Percentiles rank a stretch among this genome's conserved stretches.
Conservation (phyloP, 2,113 vertebrate genomes). For the Oenanthe oenanthe region DNA sequence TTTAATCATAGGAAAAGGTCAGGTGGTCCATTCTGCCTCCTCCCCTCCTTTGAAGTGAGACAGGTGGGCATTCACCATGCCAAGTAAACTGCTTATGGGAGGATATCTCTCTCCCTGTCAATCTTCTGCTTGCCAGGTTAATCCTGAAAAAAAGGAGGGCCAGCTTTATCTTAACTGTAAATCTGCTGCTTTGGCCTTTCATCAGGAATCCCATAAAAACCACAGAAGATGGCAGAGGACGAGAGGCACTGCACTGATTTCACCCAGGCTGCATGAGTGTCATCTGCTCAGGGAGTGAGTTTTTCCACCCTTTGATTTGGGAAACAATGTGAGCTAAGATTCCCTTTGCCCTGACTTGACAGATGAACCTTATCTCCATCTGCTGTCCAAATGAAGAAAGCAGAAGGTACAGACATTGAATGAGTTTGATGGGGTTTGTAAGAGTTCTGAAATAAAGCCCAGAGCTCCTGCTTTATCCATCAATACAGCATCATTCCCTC, state of each 20-base stretch:
- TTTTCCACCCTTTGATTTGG: not conserved
- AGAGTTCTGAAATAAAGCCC: not conserved
- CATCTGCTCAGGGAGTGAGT: not conserved
- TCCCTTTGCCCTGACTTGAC: not conserved
- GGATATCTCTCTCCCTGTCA: not conserved
- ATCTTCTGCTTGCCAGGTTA: not conserved
- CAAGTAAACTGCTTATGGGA: slow-evolving; percentile 3
- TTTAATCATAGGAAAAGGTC: slow-evolving; percentile 46
- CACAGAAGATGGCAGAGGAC: not conserved
- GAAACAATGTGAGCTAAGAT: not conserved
- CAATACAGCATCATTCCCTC: not conserved
- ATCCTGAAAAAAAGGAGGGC: not conserved
- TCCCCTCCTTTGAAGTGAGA: slow-evolving; percentile 31
- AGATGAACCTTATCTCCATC: not conserved
- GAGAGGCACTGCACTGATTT: not conserved
- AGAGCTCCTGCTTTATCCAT: not conserved
- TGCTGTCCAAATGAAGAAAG: not conserved
- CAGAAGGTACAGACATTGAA: not conserved
- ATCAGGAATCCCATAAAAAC: not conserved
- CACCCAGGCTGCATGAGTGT: not conserved
- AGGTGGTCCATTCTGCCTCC: slow-evolving; percentile 17
- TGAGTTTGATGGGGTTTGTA: not conserved
- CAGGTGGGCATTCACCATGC: slow-evolving; percentile 41
- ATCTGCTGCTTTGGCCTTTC: not conserved
- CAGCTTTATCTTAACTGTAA: not conserved